Conservation (phyloP, 53 echinoderm and acorn worm genomes). For the Echinometra lucunter region DNA sequence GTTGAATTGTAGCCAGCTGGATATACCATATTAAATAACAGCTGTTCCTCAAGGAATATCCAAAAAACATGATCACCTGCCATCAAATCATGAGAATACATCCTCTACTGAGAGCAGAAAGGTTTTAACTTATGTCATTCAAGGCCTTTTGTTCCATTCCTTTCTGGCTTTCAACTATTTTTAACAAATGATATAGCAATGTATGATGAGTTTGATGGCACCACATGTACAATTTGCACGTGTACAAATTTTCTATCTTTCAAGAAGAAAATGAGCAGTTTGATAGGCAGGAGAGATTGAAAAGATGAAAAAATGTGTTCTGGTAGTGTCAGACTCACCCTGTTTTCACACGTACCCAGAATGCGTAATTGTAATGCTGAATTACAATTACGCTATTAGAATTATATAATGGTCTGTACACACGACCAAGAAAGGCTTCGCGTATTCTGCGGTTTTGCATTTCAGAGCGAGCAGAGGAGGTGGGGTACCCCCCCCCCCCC, state of each 20-base stretch:
- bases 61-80: background rate
- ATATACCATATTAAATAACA: slow-evolving; percentile 9
- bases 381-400: too few species aligned
- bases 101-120: background rate
- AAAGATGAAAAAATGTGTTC: too few species aligned
- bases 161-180: background rate
- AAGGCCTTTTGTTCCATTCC: background rate
- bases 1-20: background rate
- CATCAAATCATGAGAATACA: background rate
- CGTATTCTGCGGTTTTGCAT: too few species aligned
- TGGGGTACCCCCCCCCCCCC: too few species aligned
- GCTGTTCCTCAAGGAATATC: background rate
- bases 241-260: background rate
- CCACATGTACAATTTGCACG: background rate
- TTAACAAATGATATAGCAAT: too few species aligned
- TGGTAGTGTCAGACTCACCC: too few species aligned
- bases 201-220: background rate
- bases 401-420: too few species aligned
- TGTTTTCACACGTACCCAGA: too few species aligned
- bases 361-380: too few species aligned
- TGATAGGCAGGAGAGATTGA: too few species aligned
- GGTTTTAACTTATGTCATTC: background rate
- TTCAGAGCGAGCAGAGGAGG: too few species aligned
- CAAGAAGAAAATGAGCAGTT: background rate
- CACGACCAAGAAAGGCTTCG: too few species aligned